A percentile compares a stretch with the other conserved stretches of the same genome.
phyloP scores from a whole-genome alignment of 1,140 invertebrate species.

The Rhagoletis pomonella region DNA sequence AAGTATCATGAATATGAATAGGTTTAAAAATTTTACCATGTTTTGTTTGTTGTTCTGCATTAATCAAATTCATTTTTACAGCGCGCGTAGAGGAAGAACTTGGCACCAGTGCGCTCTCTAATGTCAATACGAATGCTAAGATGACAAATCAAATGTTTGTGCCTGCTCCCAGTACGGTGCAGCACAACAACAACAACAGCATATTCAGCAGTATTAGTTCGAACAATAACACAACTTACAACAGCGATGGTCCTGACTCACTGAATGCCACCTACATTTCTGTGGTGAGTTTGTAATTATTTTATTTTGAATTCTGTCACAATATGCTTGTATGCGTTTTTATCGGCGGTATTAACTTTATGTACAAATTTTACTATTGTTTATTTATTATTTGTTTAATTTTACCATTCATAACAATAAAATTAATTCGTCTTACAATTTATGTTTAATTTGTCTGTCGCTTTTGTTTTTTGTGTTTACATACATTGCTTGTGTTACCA shows the following conservation, averaged over 20 bases:
- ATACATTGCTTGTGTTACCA: conserved; percentile 26
- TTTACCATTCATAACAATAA: conserved; percentile 57
- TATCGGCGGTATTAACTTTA: not conserved
- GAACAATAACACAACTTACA: conserved; percentile 61
- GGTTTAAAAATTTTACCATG: not conserved
- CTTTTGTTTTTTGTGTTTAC: conserved; percentile 57
- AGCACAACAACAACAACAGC: conserved; percentile 59
- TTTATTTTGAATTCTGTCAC: not conserved
- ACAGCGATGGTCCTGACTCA: conserved; percentile 71
- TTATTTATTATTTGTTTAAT: not conserved
- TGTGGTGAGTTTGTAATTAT: conserved; percentile 79
- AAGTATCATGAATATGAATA: too few relatives aligned
- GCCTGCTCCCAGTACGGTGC: conserved; percentile 73
- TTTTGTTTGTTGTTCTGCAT: not conserved
- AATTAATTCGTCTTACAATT: conserved; percentile 61
- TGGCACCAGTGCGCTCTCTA: conserved; percentile 59
- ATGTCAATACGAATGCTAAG: conserved; percentile 75
- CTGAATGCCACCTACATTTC: conserved; percentile 82
- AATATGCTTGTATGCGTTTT: not conserved
- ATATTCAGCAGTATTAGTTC: conserved; percentile 56
- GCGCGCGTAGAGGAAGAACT: conserved; percentile 79
- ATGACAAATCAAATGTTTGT: conserved; percentile 77
- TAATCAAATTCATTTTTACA: conserved; percentile 58
- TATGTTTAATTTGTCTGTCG: conserved; percentile 68
- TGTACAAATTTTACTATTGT: not conserved